A percentile compares a stretch with the other conserved stretches of the same genome.
Evolutionary conservation across 2,797 vertebrate species (phyloP).

Genomic region (Protosalanx chinensis): DNA sequence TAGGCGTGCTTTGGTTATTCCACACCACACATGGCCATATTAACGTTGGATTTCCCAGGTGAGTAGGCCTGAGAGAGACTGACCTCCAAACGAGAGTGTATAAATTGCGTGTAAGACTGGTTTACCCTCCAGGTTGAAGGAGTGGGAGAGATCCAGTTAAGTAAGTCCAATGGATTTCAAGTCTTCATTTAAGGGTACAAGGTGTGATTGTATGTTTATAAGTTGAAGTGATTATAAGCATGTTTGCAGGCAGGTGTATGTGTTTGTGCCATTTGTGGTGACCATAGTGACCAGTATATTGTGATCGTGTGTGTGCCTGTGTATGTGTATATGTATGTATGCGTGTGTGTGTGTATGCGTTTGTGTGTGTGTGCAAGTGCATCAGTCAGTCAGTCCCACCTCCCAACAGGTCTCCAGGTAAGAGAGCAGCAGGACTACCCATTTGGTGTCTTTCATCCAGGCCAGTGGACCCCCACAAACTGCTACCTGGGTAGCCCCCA

Average conservation of each 20-base stretch:
- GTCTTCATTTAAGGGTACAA: conserved; percentile 80
- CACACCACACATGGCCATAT: neutral
- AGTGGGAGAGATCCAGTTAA: conserved; percentile 71
- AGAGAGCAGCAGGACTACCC: conserved; percentile 95
- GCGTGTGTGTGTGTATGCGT: conserved; percentile 26
- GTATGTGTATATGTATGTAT: conserved; percentile 45
- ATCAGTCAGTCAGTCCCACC: conserved; percentile 77
- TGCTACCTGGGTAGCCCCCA: conserved; percentile 84
- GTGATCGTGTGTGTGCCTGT: conserved; percentile 49
- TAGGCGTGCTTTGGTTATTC: neutral
- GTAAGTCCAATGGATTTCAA: conserved; percentile 74
- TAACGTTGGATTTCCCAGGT: neutral
- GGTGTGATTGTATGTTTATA: conserved; percentile 39
- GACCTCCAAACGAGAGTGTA: conserved; percentile 66
- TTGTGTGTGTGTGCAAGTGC: conserved; percentile 27
- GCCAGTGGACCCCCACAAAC: conserved; percentile 90
- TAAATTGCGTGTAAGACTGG: conserved; percentile 26
- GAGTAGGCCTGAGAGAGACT: conserved; percentile 76
- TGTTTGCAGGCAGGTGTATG: conserved; percentile 49
- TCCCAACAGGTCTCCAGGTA: conserved; percentile 97
- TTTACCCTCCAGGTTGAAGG: conserved; percentile 52
- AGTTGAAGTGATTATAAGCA: conserved; percentile 29
- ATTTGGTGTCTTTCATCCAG: conserved; percentile 96
- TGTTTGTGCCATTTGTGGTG: conserved; percentile 31
- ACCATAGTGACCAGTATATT: conserved; percentile 53